A percentile compares a stretch with the other conserved stretches of the same genome.
phyloP scores from a whole-genome alignment of 2,888 invertebrate genomes.

The Aquatica leii region DNA sequence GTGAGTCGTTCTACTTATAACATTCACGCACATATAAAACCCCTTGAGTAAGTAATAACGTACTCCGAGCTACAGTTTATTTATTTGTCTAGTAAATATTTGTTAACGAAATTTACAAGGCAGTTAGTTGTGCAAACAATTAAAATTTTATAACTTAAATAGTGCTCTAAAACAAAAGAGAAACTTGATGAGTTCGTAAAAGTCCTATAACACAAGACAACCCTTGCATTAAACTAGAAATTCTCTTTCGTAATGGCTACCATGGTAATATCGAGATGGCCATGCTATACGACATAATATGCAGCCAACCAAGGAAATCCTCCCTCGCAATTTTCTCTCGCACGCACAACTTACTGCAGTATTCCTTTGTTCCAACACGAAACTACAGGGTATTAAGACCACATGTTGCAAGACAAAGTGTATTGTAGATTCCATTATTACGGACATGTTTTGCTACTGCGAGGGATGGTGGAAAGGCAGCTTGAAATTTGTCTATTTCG shows the following conservation, averaged over 20 bases:
- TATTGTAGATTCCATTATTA: constrained; percentile 55
- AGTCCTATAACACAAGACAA: constrained; percentile 31
- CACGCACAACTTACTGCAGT: constrained; percentile 25
- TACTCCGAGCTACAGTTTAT: too few species aligned
- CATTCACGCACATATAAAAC: background rate
- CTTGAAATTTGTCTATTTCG: constrained; percentile 37
- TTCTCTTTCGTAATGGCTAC: constrained; percentile 40
- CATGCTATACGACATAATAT: constrained; percentile 34
- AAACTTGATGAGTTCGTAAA: constrained; percentile 30
- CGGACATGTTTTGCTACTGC: constrained; percentile 39
- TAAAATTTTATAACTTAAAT: constrained; percentile 26
- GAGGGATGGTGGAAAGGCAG: constrained; percentile 33
- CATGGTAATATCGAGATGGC: constrained; percentile 41
- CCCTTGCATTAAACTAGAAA: constrained; percentile 37
- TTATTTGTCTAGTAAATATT: too few species aligned
- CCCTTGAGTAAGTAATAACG: background rate
- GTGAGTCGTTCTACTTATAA: background rate
- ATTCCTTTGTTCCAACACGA: constrained; percentile 38
- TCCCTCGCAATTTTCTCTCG: constrained; percentile 32
- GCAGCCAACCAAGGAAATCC: constrained; percentile 30
- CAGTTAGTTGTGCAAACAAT: constrained; percentile 14
- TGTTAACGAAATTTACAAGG: too few species aligned
- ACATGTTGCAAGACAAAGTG: constrained; percentile 59
- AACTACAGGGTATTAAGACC: constrained; percentile 53
- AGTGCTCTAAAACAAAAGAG: constrained; percentile 27